Percentiles rank a stretch among this genome's conserved stretches.
These are phyloP conservation scores for Eclectus roratus DNA, from an alignment of 2,113 vertebrate genomes.

Conservation along the genomic window DNA sequence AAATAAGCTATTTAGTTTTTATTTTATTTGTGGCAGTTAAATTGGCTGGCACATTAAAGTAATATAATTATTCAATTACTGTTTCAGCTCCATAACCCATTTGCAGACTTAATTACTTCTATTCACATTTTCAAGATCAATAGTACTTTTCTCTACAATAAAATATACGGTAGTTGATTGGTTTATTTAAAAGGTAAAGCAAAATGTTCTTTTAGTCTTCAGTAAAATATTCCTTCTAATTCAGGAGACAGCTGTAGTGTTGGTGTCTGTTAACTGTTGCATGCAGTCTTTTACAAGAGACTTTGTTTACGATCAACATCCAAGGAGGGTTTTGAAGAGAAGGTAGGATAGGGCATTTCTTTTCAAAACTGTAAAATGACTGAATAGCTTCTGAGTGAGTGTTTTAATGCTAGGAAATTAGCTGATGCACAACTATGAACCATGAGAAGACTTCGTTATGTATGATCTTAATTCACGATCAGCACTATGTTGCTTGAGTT, in stretches of 20 bases:
- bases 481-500: not conserved
- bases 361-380: not conserved
- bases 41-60: constrained; percentile 34
- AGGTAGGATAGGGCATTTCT: not conserved
- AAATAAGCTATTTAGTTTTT: constrained; percentile 29
- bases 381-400: not conserved
- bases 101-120: constrained; percentile 54
- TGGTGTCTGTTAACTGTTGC: not conserved
- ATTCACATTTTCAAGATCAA: constrained; percentile 51
- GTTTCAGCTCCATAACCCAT: constrained; percentile 39
- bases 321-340: not conserved
- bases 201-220: not conserved
- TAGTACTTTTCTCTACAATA: constrained; percentile 36
- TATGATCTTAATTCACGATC: not conserved
- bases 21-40: constrained; percentile 16
- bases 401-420: not conserved
- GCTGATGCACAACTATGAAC: not conserved
- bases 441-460: fast-evolving
- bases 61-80: constrained; percentile 62
- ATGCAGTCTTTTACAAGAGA: not conserved
- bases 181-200: not conserved
- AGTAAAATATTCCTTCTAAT: not conserved
- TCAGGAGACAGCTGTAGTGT: not conserved
- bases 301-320: not conserved
- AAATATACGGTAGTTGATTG: not conserved